Percentiles rank a stretch among this genome's conserved stretches.
Evolutionary conservation across 2,888 invertebrate species (phyloP).

Genomic region (Ischnus inquisitorius): DNA sequence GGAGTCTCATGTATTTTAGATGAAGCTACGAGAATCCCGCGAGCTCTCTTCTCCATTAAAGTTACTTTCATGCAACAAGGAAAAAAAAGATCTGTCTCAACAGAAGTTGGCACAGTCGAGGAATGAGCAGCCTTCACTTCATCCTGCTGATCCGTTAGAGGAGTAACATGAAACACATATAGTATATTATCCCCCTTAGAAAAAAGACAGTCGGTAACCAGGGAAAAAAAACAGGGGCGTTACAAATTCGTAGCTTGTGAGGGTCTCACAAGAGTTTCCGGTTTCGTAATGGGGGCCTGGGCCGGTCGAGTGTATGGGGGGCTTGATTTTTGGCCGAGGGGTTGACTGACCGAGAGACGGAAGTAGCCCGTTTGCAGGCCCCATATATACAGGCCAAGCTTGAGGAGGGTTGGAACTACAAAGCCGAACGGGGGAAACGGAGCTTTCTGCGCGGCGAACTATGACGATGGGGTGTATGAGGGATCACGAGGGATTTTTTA

Average conservation of each 20-base stretch:
- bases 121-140: not conserved
- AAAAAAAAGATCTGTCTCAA: not conserved
- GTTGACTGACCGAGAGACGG: slow-evolving; percentile 65
- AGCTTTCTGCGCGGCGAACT: slow-evolving; percentile 24
- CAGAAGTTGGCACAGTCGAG: not conserved
- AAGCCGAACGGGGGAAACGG: slow-evolving; percentile 38
- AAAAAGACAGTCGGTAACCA: not conserved
- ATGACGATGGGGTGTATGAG: slow-evolving; percentile 19
- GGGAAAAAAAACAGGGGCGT: not conserved
- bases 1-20: slow-evolving; percentile 14
- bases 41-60: slow-evolving; percentile 5
- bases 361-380: slow-evolving; percentile 47
- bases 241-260: not conserved
- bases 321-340: slow-evolving; percentile 13
- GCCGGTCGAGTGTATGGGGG: not conserved
- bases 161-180: not conserved
- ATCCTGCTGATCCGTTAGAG: not conserved
- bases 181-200: not conserved
- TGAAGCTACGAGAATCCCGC: not conserved
- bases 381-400: not conserved
- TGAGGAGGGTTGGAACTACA: slow-evolving; percentile 18
- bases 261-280: slow-evolving; percentile 40
- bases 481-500: not conserved
- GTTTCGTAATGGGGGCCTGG: slow-evolving; percentile 19
- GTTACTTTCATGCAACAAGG: not conserved